These are phyloP conservation scores for Hexactinellida sp. DNA, from an alignment of 37 sponge, comb jelly and placozoan species.

Conservation along the genomic window DNA sequence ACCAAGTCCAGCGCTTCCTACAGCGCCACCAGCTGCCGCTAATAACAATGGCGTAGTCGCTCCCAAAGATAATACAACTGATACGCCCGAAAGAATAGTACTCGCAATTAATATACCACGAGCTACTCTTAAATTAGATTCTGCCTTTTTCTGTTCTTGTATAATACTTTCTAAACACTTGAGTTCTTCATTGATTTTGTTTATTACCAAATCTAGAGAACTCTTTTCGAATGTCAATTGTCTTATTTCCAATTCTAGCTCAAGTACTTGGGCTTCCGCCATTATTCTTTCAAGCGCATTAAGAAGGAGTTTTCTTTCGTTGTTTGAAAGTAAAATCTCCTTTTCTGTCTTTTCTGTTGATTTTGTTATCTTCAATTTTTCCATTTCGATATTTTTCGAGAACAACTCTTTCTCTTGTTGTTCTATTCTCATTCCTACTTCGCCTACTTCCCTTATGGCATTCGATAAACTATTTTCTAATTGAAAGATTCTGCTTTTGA, in stretches of 20 bases:
- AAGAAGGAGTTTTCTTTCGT: not conserved
- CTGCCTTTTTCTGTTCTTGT: not conserved
- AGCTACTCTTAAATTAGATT: not conserved
- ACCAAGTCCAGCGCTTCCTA: not conserved
- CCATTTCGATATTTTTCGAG: not conserved
- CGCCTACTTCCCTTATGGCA: not conserved
- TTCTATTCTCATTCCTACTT: not conserved
- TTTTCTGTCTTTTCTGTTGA: not conserved
- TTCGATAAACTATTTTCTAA: not conserved
- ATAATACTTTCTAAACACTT: not conserved
- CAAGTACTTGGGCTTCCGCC: too few relatives aligned
- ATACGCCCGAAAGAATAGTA: not conserved
- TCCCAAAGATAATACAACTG: not conserved
- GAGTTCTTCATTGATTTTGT: not conserved
- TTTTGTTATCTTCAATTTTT: not conserved
- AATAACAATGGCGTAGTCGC: not conserved
- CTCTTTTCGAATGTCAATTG: not conserved
- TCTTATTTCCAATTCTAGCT: too few relatives aligned
- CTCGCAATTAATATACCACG: not conserved
- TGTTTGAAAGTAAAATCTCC: not conserved
- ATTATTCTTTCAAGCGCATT: not conserved
- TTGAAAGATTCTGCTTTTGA: not conserved
- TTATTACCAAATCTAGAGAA: not conserved
- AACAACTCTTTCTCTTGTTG: not conserved
- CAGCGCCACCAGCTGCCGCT: not conserved